Base-by-base conservation (phyloP, 1,140 invertebrate species). In the Hyposmocoma kahamanoa region DNA sequence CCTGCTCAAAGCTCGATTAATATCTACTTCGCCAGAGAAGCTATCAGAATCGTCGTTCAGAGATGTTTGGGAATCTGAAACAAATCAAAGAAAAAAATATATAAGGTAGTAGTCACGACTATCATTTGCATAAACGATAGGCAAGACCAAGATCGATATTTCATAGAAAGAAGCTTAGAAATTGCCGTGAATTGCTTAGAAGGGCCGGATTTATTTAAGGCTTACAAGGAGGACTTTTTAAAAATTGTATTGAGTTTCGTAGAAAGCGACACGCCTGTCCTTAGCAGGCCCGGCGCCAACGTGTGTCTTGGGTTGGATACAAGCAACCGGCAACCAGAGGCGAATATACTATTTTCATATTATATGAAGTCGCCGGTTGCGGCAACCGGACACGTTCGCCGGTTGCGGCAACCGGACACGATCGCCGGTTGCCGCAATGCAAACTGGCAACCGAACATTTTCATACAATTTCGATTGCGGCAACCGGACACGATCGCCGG, bases 41-140 rank as follows among this genome's bases (percentile, higher is more conserved):
- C 84, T 87, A 48, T 87, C 85, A 1, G 85, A 83, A 53, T 87
- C 85, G 41, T 87, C 84, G 53, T 83, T 86, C 11, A 87, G 67
- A n/a, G 85, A 87, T 48, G 76, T 80, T 56, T 86, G 75, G 15
- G 75, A 84, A 69, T 86, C 82, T 86, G 59, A 17, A 72, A 76
- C 48, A 22, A 48, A 10, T 8, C 39, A 21, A 26, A 34, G 45
- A 57, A 32, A 39, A 15, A 15, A 42, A 48, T 13, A 24, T 24
- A 38, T 11, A 51, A 42, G n/a, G 10, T 24, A 41, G 22, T n/a
- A 21, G 19, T 36, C 47, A 22, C 15, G 22, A 67, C 15, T 60
- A 59, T 17, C 42, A 53, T 45, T 45, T 39, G 24, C 19, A 39
- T 42, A 41, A 54, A 36, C 58, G 55, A 43, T 39, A 43, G 41